These are phyloP conservation scores for Brachyrhaphis roseni DNA, from an alignment of 2,797 vertebrate species.

Conservation along the genomic window DNA sequence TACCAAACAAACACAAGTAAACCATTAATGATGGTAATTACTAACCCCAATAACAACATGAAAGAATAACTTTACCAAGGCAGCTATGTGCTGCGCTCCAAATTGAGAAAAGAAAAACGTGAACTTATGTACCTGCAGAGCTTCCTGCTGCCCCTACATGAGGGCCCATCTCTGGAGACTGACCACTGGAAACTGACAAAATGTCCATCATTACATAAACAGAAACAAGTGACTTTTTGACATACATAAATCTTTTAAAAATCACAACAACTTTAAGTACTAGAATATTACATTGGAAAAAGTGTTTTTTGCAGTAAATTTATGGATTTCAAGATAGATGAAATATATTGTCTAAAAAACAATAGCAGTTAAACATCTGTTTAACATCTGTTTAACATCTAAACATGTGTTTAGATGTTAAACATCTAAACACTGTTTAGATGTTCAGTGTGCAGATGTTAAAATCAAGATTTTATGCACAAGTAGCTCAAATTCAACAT, in stretches of 20 bases:
- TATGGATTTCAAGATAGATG: not conserved
- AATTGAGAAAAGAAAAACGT: not conserved
- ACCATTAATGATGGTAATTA: not conserved
- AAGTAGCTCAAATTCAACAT: not conserved
- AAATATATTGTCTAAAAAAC: not conserved
- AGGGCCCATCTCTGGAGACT: slow-evolving; percentile 11
- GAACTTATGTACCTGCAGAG: slow-evolving; percentile 39
- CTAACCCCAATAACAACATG: not conserved
- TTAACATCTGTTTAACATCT: no score
- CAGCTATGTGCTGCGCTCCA: not conserved
- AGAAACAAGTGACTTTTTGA: not conserved
- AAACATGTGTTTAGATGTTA: no score
- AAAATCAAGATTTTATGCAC: not conserved
- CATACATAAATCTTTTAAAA: not conserved
- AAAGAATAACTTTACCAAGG: not conserved
- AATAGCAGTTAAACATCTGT: no score
- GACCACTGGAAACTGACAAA: slow-evolving; percentile 36
- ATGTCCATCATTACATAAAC: not conserved
- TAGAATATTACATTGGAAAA: not conserved
- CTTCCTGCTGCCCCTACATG: slow-evolving; percentile 28
- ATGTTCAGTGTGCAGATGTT: not conserved
- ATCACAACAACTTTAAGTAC: not conserved
- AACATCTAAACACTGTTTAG: no score
- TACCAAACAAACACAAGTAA: not conserved
- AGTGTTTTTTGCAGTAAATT: not conserved